Evolutionary conservation across 1,140 invertebrate genomes (phyloP), one percentile per base, ranked within the genome.

Genomic region (Ceratina calcarata): DNA sequence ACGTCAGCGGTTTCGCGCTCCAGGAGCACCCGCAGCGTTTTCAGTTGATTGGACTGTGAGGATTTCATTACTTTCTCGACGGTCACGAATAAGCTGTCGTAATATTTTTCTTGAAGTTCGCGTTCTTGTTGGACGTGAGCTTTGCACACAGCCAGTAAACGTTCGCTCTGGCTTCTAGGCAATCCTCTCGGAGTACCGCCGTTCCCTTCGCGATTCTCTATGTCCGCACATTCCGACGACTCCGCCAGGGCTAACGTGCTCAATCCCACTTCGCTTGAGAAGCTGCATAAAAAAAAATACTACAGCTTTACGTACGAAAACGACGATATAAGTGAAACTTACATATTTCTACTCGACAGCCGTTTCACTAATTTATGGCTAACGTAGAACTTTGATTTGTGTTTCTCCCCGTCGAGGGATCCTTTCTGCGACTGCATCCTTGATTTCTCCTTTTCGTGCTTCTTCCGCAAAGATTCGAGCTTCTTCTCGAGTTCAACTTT

Each of bases 401-500:
- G 94, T 88, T 95, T 95, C 75, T 94, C 94, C 57, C 92, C 91
- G 62, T 95, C 95, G n/a, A 94, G 90, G 0, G 94, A 92, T 0
- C 92, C 87, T 81, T 95, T 95, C 55, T 94, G 93, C 24, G 94
- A 92, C n/a, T 94, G 93, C 15, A 95, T 88, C 78, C 95, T 94
- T 57, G 94, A 88, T 87, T 95, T 95, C 82, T 96, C 95, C 87
- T 98, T 98, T 77, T 98, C 97, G 87, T 97, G 96, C 88, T 98
- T 98, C 89, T 97, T 97, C 62, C 95, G 94, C 62, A 99, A 88
- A 57, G 94, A 94, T 81, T 98, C 97, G 61, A 99, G 90, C 89
- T 98, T 98, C 88, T 98, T 97, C 55, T 98, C 97, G 22, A 98
- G 90, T 90, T 99, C 97, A 0, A 94, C 84, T 20, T 95, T 95